phyloP scores from a whole-genome alignment of 2,113 vertebrate species.

The Neolamprologus sp. region DNA sequence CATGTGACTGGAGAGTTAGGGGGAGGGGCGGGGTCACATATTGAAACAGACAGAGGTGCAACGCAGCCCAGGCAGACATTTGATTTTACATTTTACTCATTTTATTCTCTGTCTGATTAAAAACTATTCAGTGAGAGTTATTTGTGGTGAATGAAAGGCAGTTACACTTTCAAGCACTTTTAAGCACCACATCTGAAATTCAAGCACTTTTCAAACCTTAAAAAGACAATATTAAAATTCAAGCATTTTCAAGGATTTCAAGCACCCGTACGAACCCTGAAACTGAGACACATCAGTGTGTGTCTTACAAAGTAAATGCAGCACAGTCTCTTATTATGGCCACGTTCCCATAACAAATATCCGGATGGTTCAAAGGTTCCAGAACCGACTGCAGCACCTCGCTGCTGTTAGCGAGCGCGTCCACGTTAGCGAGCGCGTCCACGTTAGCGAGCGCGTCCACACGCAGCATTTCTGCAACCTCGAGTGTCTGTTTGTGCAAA shows the following conservation, averaged over 20 bases:
- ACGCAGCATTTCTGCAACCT: background rate
- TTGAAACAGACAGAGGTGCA: background rate
- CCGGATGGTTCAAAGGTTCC: background rate
- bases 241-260: background rate
- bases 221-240: background rate
- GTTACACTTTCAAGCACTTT: rapidly evolving
- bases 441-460: background rate
- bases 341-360: rapidly evolving
- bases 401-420: too few species aligned
- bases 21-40: background rate
- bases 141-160: background rate
- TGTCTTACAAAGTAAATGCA: background rate
- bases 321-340: background rate
- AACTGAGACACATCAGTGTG: background rate
- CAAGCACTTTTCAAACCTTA: background rate
- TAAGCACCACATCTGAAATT: background rate
- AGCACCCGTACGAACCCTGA: background rate
- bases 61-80: too few species aligned
- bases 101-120: rapidly evolving
- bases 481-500: background rate
- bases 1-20: rapidly evolving
- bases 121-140: background rate
- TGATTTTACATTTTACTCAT: background rate
- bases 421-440: too few species aligned
- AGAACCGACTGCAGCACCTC: background rate